Conservation (phyloP, 2,113 vertebrate species). For the Prunella fulvescens region DNA sequence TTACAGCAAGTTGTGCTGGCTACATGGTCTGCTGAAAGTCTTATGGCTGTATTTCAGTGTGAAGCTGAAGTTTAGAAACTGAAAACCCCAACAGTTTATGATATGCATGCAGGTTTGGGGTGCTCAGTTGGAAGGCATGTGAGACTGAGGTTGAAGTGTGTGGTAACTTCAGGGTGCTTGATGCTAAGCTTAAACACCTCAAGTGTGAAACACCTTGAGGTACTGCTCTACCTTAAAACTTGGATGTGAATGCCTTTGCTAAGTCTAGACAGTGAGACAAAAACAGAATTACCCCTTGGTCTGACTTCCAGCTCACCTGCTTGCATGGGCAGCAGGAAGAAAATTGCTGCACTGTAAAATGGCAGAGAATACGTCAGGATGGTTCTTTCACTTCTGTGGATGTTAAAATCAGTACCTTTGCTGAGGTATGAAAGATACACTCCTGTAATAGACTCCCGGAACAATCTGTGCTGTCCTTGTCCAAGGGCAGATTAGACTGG, state of each 20-base stretch:
- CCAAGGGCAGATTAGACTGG: not conserved
- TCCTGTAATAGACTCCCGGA: not conserved
- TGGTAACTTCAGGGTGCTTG: not conserved
- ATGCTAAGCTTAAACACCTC: not conserved
- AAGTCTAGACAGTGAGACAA: not conserved
- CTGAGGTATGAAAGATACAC: not conserved
- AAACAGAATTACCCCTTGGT: not conserved
- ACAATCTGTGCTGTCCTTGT: not conserved
- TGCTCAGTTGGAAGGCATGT: not conserved
- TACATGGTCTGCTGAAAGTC: not conserved
- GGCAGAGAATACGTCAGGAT: not conserved
- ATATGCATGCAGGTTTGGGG: not conserved
- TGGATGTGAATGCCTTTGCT: not conserved
- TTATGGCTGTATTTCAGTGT: not conserved
- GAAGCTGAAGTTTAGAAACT: not conserved
- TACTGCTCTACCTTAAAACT: not conserved
- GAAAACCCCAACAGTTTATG: not conserved
- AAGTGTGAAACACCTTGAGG: not conserved
- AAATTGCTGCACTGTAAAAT: not conserved
- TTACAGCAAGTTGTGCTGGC: not conserved
- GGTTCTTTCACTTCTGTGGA: not conserved
- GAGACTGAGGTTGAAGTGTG: not conserved
- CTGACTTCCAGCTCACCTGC: not conserved
- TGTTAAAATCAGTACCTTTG: not conserved
- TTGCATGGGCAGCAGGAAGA: not conserved